Conservation (phyloP, 2,888 invertebrate genomes). For the Ctena decussata region DNA sequence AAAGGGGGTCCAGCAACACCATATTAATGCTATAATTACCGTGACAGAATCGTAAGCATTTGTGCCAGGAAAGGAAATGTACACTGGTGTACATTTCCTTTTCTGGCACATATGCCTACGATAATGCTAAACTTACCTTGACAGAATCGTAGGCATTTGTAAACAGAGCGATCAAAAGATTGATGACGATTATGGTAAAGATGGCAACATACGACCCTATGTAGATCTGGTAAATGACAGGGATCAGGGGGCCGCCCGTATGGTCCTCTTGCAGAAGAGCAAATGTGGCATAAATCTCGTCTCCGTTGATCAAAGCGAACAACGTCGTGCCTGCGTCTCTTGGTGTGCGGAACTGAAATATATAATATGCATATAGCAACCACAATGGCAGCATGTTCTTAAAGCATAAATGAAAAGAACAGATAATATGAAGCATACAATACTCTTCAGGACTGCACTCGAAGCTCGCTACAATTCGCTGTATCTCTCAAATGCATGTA, state of each 20-base stretch:
- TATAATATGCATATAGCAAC: background rate
- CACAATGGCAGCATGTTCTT: no score
- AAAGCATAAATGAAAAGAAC: no score
- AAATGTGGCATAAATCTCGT: constrained; percentile 12
- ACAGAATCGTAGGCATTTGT: background rate
- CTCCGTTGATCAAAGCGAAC: constrained; percentile 11
- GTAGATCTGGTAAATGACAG: background rate
- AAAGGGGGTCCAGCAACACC: no score
- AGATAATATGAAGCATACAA: no score
- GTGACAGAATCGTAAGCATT: no score
- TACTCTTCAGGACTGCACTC: no score
- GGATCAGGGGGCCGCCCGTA: background rate
- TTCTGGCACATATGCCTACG: no score
- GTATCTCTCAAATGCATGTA: no score
- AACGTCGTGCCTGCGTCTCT: background rate
- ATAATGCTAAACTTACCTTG: constrained; percentile 14
- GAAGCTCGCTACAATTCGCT: no score
- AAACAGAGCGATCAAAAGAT: background rate
- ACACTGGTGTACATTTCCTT: no score
- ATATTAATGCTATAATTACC: no score
- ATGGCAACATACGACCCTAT: constrained; percentile 15
- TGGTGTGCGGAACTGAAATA: background rate
- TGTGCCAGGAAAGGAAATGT: no score
- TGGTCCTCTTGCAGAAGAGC: background rate
- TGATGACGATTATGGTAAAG: constrained; percentile 11